Base-by-base conservation (phyloP, 1,140 invertebrate species). In the Panulirus ornatus region DNA sequence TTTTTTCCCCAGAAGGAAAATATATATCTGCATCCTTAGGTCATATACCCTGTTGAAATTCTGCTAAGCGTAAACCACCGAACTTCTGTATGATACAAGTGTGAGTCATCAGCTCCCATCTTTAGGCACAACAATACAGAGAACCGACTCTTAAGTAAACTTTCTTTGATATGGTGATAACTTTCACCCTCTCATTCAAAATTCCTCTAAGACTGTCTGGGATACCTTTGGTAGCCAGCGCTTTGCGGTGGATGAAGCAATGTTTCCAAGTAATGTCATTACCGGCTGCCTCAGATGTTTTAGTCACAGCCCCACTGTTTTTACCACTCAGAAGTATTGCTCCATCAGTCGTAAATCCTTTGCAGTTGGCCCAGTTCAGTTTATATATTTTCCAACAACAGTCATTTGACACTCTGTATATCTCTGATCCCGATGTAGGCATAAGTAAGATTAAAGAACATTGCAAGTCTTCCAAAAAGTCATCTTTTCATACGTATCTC, bases 221-320 rank as follows among this genome's bases (percentile, higher is more conserved):
- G 27, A 81, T 81, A 30, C 38, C 78, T 81, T 47, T 81, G 40
- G 78, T 11, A 81, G 44, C 42, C 47, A 47, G 27, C 3, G 78
- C 42, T 51, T 47, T 40, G 44, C 47, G 78, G 47, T 81, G 78
- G 27, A 51, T 47, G 42, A 78, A 78, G 40, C n/a, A n/a, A n/a
- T n/a, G n/a, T n/a, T 14, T 47, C 11, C 78, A 81, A 81, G 78
- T 81, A 27, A 81, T 30, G 27, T 81, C 19, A n/a, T 81, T 81
- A 81, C 78, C 44, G 14, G 78, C 11, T 47, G 47, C 38, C 14
- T 81, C 78, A 44, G 78, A 81, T 81, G 11, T 47, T 54, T 81
- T 47, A n/a, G n/a, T 81, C 44, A 81, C 78, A 81, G 44, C 78
- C 3, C 78, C 47, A 81, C 47, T 44, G 14, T 81, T 81, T 81